phyloP scores from a whole-genome alignment of 2,797 vertebrate species.

The Centroberyx gerrardi region DNA sequence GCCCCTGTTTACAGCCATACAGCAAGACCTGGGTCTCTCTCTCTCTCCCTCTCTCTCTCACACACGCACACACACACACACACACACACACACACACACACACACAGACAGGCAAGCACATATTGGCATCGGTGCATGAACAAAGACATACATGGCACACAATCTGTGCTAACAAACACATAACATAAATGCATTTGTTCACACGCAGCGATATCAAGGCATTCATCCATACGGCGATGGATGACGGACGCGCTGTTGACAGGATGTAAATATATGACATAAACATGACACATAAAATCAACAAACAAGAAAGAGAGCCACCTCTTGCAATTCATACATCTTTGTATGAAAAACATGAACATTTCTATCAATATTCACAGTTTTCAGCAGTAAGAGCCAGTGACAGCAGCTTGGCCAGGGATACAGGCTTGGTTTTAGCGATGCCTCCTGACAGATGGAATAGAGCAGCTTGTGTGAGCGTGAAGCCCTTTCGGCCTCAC shows the following conservation, averaged over 20 bases:
- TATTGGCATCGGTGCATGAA: constrained; percentile 6
- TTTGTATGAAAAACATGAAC: constrained; percentile 23
- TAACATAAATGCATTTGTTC: constrained; percentile 51
- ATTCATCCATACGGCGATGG: constrained; percentile 53
- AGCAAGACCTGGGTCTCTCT: constrained; percentile 18
- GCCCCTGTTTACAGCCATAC: constrained; percentile 31
- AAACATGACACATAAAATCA: constrained; percentile 34
- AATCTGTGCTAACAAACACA: constrained; percentile 47
- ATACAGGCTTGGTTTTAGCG: constrained; percentile 61
- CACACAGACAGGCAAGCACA: constrained; percentile 34
- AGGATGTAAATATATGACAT: constrained; percentile 27
- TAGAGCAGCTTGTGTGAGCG: constrained; percentile 80
- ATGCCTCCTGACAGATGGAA: constrained; percentile 81
- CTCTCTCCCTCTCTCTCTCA: constrained; percentile 4
- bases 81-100: constrained; percentile 4
- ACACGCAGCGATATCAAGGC: constrained; percentile 40
- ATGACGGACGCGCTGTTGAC: constrained; percentile 38
- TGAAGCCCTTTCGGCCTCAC: constrained; percentile 74
- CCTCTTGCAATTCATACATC: constrained; percentile 41
- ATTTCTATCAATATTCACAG: constrained; percentile 41
- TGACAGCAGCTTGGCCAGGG: constrained; percentile 58
- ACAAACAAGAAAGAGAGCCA: constrained; percentile 32
- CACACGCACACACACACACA: background rate
- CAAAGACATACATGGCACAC: constrained; percentile 39
- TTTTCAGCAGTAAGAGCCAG: constrained; percentile 44